Evolutionary conservation across 1,140 invertebrate species (phyloP), one percentile per base, ranked within the genome.

Genomic region (Listronotus oregonensis): DNA sequence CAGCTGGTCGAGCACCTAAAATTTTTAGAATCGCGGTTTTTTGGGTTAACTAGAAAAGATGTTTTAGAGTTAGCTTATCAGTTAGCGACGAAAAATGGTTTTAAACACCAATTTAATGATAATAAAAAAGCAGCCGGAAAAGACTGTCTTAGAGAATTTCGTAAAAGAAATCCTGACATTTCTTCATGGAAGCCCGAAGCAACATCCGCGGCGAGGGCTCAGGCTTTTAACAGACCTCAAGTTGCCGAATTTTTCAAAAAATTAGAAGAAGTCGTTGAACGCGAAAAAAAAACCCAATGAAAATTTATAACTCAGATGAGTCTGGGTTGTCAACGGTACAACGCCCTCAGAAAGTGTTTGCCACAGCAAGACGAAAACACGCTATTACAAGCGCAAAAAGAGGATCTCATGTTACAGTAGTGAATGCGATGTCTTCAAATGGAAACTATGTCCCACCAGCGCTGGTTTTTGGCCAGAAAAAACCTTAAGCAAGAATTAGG

Each of bases 361-460:
- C 67, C 0, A 58, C 42, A 15, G 73, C 59, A 66, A 75, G 77
- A 5, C 71, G 72, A 67, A 76, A 73, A 49, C 70, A 76, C 14
- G 44, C 64, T 58, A 49, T 77, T 14, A 67, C 66, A 10, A 73
- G 74, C 17, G 71, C 64, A 6, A 74, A 80, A 72, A 61, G 72
- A 59, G 77, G 79, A 43, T 55, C 69, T 58, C 50, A 67, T 7
- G 73, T 75, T 0, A 78, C 76, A 31, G 71, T 67, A 0, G 56
- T 58, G 14, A 55, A 15, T 9, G 27, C 27, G 15, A 50, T 50
- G 47, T 50, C 15, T 31, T 18, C 47, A 6, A 50, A 50, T 18
- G 61, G 61, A 42, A 42, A 27, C 21, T 27, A 27, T 27, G 21
- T 27, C 21, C 21, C 21, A 5, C 21, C 21, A 27, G 21, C 21